Evolutionary conservation across 2,888 invertebrate species (phyloP).

Genomic region (Galeopsomyia nigrocyanea): DNA sequence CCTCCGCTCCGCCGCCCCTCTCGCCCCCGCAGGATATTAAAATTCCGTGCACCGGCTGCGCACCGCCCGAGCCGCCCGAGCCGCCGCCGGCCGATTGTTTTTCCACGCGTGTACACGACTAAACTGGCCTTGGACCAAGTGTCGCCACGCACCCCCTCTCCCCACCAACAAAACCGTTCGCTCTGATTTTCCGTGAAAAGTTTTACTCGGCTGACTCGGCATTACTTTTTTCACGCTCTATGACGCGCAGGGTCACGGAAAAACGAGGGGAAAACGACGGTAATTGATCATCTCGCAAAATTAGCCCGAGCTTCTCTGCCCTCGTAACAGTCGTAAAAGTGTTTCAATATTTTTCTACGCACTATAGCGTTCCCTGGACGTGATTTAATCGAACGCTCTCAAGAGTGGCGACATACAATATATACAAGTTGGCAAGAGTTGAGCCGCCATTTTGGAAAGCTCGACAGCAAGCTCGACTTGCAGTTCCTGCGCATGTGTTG

Average conservation of each 20-base stretch:
- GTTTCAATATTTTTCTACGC: too few relatives aligned
- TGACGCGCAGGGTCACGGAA: too few relatives aligned
- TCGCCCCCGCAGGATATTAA: slow-evolving; percentile 64
- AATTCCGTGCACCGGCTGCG: slow-evolving; percentile 66
- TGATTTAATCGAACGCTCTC: too few relatives aligned
- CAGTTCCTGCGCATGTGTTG: slow-evolving; percentile 61
- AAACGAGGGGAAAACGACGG: neutral
- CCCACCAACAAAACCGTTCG: slow-evolving; percentile 1
- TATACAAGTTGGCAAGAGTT: slow-evolving; percentile 12
- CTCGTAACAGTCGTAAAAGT: too few relatives aligned
- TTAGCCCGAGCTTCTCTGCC: too few relatives aligned
- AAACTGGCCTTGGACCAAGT: neutral
- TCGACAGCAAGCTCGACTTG: slow-evolving; percentile 52
- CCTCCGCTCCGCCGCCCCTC: slow-evolving; percentile 45
- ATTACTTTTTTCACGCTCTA: neutral
- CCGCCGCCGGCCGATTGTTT: slow-evolving; percentile 38
- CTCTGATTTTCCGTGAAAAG: slow-evolving; percentile 23
- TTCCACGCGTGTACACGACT: slow-evolving; percentile 14
- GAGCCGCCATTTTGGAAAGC: slow-evolving; percentile 62
- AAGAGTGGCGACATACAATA: slow-evolving; percentile 10
- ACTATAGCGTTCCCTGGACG: too few relatives aligned
- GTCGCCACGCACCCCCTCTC: neutral
- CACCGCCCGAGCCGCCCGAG: slow-evolving; percentile 19
- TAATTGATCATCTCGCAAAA: neutral
- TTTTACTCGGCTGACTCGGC: neutral